Base-by-base conservation (phyloP, 1,140 invertebrate species). In the Hycleus cichorii region DNA sequence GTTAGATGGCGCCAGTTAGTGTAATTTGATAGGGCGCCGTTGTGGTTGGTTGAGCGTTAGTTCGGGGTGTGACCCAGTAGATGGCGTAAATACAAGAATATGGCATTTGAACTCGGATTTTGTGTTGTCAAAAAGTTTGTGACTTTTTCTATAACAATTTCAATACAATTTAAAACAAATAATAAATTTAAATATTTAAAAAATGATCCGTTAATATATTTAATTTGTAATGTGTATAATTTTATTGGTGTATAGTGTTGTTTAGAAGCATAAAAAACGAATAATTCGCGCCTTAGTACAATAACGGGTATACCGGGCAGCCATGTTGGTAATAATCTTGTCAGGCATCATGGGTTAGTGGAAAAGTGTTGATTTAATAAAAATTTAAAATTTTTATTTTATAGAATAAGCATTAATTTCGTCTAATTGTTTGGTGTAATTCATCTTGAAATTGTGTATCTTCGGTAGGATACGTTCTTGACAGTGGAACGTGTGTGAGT, bases 341-440 rank as follows among this genome's bases (percentile, higher is more conserved):
- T 69, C 71, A 67, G 63, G 69, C 71, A 73, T 73, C 71, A 74
- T 74, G 72, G 71, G 72, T 71, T 74, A 70, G 66, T 57, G 9
- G 10, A 42, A 10, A 42, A n/a, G 9, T n/a, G 9, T 6, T 10
- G 4, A 10, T 11, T n/a, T 42, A n/a, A 42, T 8, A 42, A n/a
- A 42, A n/a, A 11, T 8, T 10, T 11, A n/a, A 42, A 42, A 42
- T 7, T n/a, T 42, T 42, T 9, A n/a, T 7, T 42, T 42, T 8
- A 11, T 10, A 8, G 11, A 42, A 7, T 5, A n/a, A 42, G 5
- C 1, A 10, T 7, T n/a, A 42, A 42, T 8, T 42, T 11, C 9
- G 9, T 10, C 10, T 42, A 10, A 42, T n/a, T 42, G 40, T 42
- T 42, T 10, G 40, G 10, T 11, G 40, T 4, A 42, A 42, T 10